These are phyloP conservation scores for Rhingia campestris DNA, from an alignment of 2,888 invertebrate genomes.

Conservation along the genomic window DNA sequence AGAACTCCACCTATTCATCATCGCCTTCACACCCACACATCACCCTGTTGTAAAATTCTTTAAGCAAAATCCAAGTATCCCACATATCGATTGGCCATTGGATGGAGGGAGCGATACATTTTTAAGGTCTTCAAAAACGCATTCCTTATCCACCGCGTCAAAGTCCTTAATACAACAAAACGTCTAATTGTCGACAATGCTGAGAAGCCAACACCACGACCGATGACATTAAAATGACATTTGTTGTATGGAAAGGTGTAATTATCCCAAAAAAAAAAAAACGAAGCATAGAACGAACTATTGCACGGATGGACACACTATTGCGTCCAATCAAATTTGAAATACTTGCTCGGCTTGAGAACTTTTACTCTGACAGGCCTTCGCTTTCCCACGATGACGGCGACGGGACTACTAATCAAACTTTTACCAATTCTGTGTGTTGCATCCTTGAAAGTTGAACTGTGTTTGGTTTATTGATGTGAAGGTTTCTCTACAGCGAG, in stretches of 20 bases:
- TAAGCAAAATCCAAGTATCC: background rate
- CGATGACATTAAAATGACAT: conserved; percentile 66
- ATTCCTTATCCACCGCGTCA: background rate
- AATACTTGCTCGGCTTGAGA: conserved; percentile 27
- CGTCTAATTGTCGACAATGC: conserved; percentile 4
- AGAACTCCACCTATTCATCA: background rate
- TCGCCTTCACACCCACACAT: too few species aligned
- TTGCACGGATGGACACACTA: background rate
- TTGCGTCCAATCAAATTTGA: conserved; percentile 20
- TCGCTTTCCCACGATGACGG: conserved; percentile 37
- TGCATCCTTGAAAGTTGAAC: conserved; percentile 66
- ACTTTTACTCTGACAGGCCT: conserved; percentile 27
- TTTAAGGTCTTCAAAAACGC: background rate
- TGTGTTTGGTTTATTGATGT: conserved; percentile 64
- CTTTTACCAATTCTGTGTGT: conserved; percentile 39
- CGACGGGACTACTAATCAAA: conserved; percentile 26
- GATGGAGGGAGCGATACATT: background rate
- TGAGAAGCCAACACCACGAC: conserved; percentile 40
- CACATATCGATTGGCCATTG: conserved; percentile 19
- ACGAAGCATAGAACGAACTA: background rate
- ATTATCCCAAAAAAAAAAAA: conserved; percentile 37
- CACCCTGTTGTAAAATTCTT: too few species aligned
- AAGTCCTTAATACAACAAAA: background rate
- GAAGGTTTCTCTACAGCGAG: background rate
- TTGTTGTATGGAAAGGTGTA: conserved; percentile 55